These are phyloP conservation scores for Cyclargus thomasi DNA, from an alignment of 1,140 invertebrate genomes.

Conservation along the genomic window DNA sequence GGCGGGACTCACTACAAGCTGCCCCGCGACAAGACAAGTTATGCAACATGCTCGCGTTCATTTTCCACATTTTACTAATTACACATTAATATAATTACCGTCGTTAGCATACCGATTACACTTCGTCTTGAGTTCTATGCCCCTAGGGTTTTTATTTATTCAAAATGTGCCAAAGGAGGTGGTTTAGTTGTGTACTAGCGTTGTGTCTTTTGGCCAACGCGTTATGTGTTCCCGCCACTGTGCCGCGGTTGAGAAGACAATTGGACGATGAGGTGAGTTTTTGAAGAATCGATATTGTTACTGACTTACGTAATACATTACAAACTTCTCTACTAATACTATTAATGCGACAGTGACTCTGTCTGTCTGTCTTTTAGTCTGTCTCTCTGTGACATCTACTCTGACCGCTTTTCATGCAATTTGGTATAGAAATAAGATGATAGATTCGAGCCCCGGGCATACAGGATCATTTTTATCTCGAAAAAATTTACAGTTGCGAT, in stretches of 20 bases:
- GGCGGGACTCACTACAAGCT: slow-evolving; percentile 19
- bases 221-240: slow-evolving; percentile 33
- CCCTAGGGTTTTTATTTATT: slow-evolving; percentile 24
- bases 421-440: too few species aligned
- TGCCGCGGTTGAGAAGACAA: slow-evolving; percentile 28
- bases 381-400: too few species aligned
- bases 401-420: too few species aligned
- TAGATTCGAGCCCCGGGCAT: too few species aligned
- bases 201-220: slow-evolving; percentile 36
- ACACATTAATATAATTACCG: slow-evolving; percentile 2
- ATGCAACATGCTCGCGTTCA: slow-evolving; percentile 4
- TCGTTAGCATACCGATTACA: slow-evolving; percentile 15
- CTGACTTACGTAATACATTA: too few species aligned
- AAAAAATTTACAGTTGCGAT: too few species aligned
- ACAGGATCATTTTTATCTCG: too few species aligned
- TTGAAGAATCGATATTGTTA: too few species aligned
- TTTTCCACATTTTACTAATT: slow-evolving; percentile 16
- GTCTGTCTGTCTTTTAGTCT: too few species aligned
- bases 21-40: slow-evolving; percentile 29
- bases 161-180: slow-evolving; percentile 37
- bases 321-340: too few species aligned
- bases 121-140: not conserved
- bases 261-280: slow-evolving; percentile 29
- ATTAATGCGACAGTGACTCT: too few species aligned
- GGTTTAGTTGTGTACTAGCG: slow-evolving; percentile 29